Base-by-base conservation (phyloP, 2,113 vertebrate species). In the Cololabis saira region DNA sequence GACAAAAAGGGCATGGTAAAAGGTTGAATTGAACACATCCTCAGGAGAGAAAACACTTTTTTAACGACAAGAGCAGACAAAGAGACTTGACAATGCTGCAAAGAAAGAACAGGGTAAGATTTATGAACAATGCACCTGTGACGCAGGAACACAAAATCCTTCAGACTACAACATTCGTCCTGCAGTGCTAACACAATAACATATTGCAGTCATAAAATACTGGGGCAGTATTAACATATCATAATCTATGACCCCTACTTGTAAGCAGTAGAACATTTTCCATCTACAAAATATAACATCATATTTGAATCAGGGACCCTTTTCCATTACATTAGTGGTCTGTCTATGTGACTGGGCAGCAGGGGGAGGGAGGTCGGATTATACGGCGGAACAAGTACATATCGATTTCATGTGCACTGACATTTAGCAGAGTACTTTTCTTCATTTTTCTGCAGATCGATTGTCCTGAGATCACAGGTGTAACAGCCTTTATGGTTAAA, bases 401-500 rank as follows among this genome's bases (percentile, higher is more conserved):
- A 90, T 90, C 4, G 81, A 89, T 88, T 86, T 81, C 55, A 83
- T 45, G 17, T 67, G 67, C 65, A 44, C 73, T 82, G 82, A 81
- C 87, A 89, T 84, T 88, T 88, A 87, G 68, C 56, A 71, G 61
- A 78, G 64, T 61, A 80, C 76, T 81, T 89, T 81, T 81, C 71
- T 81, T 76, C 57, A 72, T 83, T 74, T 73, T 71, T 72, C 71
- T 63, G 69, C 40, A 21, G 80, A 80, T 81, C 68, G 5, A 83
- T 72, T 65, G 56, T 72, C 45, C 62, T 44, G 59, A 75, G 66
- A 71, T 69, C 14, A 14, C 61, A 24, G 52, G 13, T 27, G 42
- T 43, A 30, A 77, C 61, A 70, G 61, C 70, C 40, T 61, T 37
- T 47, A 27, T 9, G 30, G 59, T 63, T 51, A 19, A n/a, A 70